Conservation (phyloP, 2,888 invertebrate genomes). For the Linnaemya vulpina region DNA sequence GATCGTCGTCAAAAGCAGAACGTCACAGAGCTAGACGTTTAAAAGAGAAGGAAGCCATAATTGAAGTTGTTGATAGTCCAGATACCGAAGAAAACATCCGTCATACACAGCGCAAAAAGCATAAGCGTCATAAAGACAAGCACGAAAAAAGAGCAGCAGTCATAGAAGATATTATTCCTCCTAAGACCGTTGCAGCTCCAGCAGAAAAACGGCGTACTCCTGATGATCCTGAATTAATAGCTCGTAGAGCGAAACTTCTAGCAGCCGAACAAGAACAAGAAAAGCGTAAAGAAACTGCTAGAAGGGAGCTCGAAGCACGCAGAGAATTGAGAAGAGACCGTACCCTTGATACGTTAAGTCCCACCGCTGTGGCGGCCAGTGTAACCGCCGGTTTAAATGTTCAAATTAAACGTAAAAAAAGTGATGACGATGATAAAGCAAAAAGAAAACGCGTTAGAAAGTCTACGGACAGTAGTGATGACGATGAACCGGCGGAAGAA, state of each 20-base stretch:
- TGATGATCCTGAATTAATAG: conserved; percentile 84
- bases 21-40: conserved; percentile 76
- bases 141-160: conserved; percentile 70
- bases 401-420: conserved; percentile 76
- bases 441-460: conserved; percentile 75
- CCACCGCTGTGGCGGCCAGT: conserved; percentile 79
- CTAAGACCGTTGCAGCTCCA: conserved; percentile 18
- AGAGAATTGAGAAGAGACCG: conserved; percentile 83
- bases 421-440: conserved; percentile 72
- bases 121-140: conserved; percentile 78
- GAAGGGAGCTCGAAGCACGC: conserved; percentile 89
- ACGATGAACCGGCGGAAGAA: conserved; percentile 75
- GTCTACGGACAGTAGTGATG: conserved; percentile 63
- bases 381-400: conserved; percentile 80
- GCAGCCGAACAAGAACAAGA: conserved; percentile 91
- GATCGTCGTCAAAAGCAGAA: conserved; percentile 68
- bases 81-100: conserved; percentile 78
- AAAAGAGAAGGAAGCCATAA: conserved; percentile 76
- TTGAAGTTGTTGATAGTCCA: conserved; percentile 83
- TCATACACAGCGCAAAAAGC: conserved; percentile 73
- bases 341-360: conserved; percentile 77
- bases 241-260: conserved; percentile 87
- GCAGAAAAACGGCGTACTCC: conserved; percentile 75
- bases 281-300: conserved; percentile 89
- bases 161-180: conserved; percentile 14